Evolutionary conservation across 2,113 vertebrate species (phyloP), one percentile per base, ranked within the genome.

Genomic region (Sula dactylatra): DNA sequence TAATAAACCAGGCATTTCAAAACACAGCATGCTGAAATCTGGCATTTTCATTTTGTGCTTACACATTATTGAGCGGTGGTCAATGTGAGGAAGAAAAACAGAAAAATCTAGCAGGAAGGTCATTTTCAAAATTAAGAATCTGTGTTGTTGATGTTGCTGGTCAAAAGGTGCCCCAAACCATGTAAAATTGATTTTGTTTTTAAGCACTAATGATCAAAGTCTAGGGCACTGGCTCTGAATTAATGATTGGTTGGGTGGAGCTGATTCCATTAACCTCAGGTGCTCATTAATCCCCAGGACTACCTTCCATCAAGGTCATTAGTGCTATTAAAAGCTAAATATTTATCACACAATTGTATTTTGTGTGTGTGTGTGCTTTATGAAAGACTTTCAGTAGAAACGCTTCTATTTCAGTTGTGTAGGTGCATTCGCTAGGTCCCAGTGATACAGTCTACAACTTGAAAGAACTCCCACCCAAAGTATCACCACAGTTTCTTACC

Each of bases 141-240:
- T 81, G 71, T 62, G 73, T 86, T 90, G 84, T 93, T 96, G 50
- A 82, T 83, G 54, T 87, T 82, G 45, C 55, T 93, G 95, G 95
- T 86, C 94, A 97, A 95, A 96, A 96, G 84, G 78, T 97, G 93
- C 95, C 94, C 64, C 65, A 94, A 96, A 97, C 91, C 82, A 96
- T 73, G 50, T 78, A 88, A 95, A 97, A 97, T 88, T 94, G 67
- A 97, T 97, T 94, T 93, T 91, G 71, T 86, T 94, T 95, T 96
- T 94, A 77, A 88, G 62, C 64, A 40, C 82, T 97, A 96, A 97
- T 90, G 94, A 96, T 90, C 87, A 80, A 93, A 93, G 88, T 93
- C 87, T 82, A 69, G 91, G 71, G 71, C 89, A 93, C 36, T 27
- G 13, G 74, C 89, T 81, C 77, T 50, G 55, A 93, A 94, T 94